Percentiles rank a stretch among this genome's conserved stretches.
phyloP scores from a whole-genome alignment of 2,888 invertebrate species.

The Coenonympha glycerion region DNA sequence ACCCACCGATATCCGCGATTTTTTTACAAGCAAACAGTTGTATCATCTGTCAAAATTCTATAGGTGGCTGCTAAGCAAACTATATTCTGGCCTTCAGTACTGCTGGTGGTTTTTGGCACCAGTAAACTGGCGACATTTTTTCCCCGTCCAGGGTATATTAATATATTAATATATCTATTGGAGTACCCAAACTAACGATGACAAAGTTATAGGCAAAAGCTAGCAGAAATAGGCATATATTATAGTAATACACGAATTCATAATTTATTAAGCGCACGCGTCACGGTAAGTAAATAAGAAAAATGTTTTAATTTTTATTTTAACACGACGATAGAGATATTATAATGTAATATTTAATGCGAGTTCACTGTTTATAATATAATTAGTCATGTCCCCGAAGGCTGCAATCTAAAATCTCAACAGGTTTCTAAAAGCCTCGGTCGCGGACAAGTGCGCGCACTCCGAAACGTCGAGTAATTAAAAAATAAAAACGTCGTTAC shows the following conservation, averaged over 20 bases:
- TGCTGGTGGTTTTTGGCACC: too few species aligned
- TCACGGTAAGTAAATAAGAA: conserved; percentile 1
- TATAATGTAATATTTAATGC: conserved; percentile 21
- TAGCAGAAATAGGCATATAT: too few species aligned
- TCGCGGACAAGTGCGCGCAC: conserved; percentile 34
- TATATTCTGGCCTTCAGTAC: too few species aligned
- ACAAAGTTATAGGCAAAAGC: too few species aligned
- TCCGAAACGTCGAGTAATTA: conserved; percentile 51
- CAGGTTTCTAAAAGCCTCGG: conserved; percentile 21
- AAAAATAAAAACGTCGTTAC: conserved; percentile 68
- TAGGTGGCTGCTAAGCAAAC: too few species aligned
- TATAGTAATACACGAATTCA: not conserved
- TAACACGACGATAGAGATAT: conserved; percentile 20
- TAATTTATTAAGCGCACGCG: not conserved
- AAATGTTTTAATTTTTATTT: not conserved
- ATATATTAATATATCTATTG: too few species aligned
- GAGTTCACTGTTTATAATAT: conserved; percentile 27
- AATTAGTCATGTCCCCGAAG: conserved; percentile 28
- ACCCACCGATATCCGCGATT: too few species aligned
- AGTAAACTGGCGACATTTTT: too few species aligned
- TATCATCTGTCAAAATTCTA: too few species aligned
- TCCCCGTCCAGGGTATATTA: too few species aligned
- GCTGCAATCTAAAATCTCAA: conserved; percentile 30
- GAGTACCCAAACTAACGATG: too few species aligned
- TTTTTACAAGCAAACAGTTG: too few species aligned